Percentiles rank a stretch among this genome's conserved stretches.
Conservation (phyloP, 1,140 invertebrate species). For the Bactericera cockerelli region DNA sequence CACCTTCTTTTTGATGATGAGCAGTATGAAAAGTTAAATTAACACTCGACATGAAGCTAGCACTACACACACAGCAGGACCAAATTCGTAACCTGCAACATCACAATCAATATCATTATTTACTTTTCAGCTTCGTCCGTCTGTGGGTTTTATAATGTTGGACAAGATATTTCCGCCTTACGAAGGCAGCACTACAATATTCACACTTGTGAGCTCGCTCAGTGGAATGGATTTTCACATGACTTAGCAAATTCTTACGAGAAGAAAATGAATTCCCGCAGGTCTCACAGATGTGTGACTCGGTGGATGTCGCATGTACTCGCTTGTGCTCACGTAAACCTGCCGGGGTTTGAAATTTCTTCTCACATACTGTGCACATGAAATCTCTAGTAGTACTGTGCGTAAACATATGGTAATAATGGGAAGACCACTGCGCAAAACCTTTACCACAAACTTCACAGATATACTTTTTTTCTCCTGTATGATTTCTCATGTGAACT, state of each 20-base stretch:
- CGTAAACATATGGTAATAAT: constrained; percentile 4
- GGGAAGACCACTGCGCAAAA: constrained; percentile 33
- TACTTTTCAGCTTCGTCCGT: not conserved
- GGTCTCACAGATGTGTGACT: not conserved
- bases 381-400: not conserved
- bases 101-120: not conserved
- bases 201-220: constrained; percentile 68
- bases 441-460: constrained; percentile 54
- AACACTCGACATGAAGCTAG: not conserved
- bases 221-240: constrained; percentile 54
- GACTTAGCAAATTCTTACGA: constrained; percentile 35
- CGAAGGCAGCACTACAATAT: constrained; percentile 42
- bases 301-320: not conserved
- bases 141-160: constrained; percentile 2
- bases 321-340: not conserved
- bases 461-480: constrained; percentile 42
- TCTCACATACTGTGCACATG: not conserved
- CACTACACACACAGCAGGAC: not conserved
- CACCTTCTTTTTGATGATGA: too few species aligned
- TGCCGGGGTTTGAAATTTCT: not conserved
- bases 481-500: constrained; percentile 37
- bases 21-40: not conserved
- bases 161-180: not conserved
- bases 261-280: constrained; percentile 12
- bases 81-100: not conserved